Conservation (phyloP, 1,140 invertebrate genomes). For the Mycetomoellerius zeteki region DNA sequence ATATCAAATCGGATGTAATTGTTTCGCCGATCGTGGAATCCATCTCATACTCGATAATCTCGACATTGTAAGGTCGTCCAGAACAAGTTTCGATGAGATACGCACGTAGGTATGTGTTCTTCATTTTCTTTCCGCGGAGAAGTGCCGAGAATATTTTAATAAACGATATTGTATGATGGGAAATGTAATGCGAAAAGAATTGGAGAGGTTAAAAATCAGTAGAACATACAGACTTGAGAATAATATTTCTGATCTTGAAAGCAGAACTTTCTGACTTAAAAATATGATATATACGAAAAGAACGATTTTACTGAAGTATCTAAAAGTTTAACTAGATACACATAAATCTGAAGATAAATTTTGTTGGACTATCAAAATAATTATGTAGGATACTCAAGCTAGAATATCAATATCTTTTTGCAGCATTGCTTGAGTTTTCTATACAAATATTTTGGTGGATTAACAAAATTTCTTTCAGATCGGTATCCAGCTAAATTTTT, state of each 20-base stretch:
- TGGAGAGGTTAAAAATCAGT: neutral
- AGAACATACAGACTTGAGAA: neutral
- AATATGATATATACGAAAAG: neutral
- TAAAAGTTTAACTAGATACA: too few relatives aligned
- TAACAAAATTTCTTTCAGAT: too few relatives aligned
- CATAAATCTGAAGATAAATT: too few relatives aligned
- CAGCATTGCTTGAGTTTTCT: too few relatives aligned
- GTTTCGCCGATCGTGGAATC: constrained; percentile 70
- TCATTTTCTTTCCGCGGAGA: constrained; percentile 60
- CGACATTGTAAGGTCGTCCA: constrained; percentile 68
- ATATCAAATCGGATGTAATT: constrained; percentile 14
- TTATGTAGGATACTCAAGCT: too few relatives aligned
- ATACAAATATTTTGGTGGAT: too few relatives aligned
- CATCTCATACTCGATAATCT: constrained; percentile 68
- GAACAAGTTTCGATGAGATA: constrained; percentile 69
- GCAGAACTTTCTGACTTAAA: neutral
- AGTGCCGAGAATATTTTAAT: constrained; percentile 69
- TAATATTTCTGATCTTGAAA: neutral
- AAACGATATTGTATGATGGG: constrained; percentile 50
- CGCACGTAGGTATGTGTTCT: constrained; percentile 44
- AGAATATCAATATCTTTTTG: too few relatives aligned
- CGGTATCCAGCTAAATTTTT: too few relatives aligned
- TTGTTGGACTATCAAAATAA: too few relatives aligned
- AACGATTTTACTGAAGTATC: too few relatives aligned
- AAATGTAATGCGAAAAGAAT: constrained; percentile 45